Percentiles rank a stretch among this genome's conserved stretches.
Conservation (phyloP, 2,113 vertebrate genomes). For the Okapia johnstoni region DNA sequence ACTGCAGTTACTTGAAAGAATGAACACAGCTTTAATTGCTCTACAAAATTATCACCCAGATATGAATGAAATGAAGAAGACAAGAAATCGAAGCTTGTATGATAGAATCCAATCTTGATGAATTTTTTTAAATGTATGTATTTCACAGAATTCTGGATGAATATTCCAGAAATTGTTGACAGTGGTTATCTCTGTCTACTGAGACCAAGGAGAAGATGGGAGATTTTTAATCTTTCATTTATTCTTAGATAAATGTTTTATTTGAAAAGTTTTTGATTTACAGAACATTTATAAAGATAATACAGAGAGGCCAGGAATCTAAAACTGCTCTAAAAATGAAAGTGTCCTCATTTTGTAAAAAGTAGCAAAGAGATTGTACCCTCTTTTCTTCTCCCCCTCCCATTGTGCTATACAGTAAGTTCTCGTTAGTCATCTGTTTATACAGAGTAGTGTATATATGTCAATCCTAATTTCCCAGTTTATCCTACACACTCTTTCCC, state of each 20-base stretch:
- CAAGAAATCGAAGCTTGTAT: neutral
- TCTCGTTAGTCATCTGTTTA: neutral
- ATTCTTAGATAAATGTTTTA: no score
- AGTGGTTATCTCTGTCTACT: neutral
- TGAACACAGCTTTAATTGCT: neutral
- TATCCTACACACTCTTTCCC: neutral
- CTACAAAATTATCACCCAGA: neutral
- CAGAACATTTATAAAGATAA: neutral
- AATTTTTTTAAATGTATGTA: accelerated
- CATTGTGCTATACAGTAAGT: neutral
- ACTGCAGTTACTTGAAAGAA: neutral
- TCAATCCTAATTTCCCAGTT: neutral
- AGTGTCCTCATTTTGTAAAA: neutral
- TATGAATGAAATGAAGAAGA: neutral
- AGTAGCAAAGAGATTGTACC: neutral
- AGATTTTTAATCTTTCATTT: neutral
- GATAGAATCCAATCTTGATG: neutral
- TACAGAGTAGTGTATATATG: neutral
- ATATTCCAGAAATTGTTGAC: neutral
- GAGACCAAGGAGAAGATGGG: neutral
- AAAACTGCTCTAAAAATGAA: neutral
- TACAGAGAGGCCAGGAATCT: neutral
- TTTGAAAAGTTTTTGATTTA: neutral
- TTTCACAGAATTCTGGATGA: neutral
- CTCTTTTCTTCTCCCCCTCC: neutral